Evolutionary conservation across 1,140 invertebrate genomes (phyloP), one percentile per base, ranked within the genome.

Genomic region (Drosophila subpulchrella): DNA sequence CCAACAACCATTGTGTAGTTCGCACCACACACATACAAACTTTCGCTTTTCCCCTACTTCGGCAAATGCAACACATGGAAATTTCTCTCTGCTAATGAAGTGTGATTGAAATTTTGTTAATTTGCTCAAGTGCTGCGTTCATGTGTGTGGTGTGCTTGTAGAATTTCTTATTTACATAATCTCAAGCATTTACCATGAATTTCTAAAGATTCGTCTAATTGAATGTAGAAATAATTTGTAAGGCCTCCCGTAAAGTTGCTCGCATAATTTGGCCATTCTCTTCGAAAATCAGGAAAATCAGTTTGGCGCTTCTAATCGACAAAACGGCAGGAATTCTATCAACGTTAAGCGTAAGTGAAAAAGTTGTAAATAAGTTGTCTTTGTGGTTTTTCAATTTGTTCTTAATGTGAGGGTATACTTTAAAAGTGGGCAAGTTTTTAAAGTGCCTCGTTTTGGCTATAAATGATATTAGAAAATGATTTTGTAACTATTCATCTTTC

Each of bases 81-180:
- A 83, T 83, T 56, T 75, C 79, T 53, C 62, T 76, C 61, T 83
- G 80, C 80, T 83, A 83, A 83, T 83, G 79, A 82, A 82, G 80
- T 82, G 80, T 82, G 80, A 83, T 83, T 83, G 80, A 83, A 83
- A 83, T 83, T 83, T 83, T 83, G 80, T 83, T 83, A 83, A 83
- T 83, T 75, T 83, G 60, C 80, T 55, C 80, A 78, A 82, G 80
- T 83, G 62, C 63, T 75, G 67, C 5, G 53, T 44, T 32, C 65
- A 13, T 38, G 36, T 39, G 34, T 44, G 66, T 46, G 74, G 53
- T 30, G 51, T 47, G 48, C 46, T 56, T 65, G 78, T 41, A 50
- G 65, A 71, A 66, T 72, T 76, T 73, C 78, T 77, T 77, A 81
- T 81, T 81, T 81, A 73, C 67, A 81, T 81, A 81, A 77, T 61